Conservation (phyloP, 2,797 vertebrate genomes). For the Myotis daubentonii region DNA sequence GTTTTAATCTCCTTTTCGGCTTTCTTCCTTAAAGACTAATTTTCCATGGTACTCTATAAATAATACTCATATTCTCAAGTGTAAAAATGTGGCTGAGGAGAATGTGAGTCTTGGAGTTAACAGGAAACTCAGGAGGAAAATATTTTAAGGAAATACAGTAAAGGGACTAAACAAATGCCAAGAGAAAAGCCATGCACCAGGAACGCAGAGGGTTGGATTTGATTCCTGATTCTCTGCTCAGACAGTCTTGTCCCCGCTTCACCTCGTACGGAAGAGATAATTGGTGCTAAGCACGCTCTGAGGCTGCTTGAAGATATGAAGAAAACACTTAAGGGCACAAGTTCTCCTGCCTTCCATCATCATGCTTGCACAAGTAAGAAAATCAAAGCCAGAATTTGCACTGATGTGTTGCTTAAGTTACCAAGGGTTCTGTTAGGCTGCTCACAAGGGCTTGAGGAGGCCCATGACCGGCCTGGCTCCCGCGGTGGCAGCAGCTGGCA, state of each 20-base stretch:
- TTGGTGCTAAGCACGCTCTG: background rate
- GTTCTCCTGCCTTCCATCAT: background rate
- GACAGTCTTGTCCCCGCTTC: background rate
- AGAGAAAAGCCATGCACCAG: background rate
- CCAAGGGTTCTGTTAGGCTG: background rate
- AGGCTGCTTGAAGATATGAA: background rate
- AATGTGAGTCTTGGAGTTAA: background rate
- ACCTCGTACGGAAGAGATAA: background rate
- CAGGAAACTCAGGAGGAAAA: background rate
- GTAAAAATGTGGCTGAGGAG: background rate
- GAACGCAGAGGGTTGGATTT: background rate
- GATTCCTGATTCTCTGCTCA: background rate
- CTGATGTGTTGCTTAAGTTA: rapidly evolving
- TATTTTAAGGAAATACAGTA: background rate
- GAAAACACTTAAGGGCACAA: background rate
- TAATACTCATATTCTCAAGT: background rate
- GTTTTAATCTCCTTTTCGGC: background rate
- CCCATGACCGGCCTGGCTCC: background rate
- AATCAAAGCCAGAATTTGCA: background rate
- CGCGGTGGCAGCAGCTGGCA: slow-evolving; percentile 46
- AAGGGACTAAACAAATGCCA: background rate
- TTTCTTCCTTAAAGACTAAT: background rate
- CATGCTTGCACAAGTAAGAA: background rate
- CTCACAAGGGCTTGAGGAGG: background rate
- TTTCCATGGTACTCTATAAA: background rate